Evolutionary conservation across 2,113 vertebrate genomes (phyloP).

Genomic region (Onychostruthus taczanowskii): DNA sequence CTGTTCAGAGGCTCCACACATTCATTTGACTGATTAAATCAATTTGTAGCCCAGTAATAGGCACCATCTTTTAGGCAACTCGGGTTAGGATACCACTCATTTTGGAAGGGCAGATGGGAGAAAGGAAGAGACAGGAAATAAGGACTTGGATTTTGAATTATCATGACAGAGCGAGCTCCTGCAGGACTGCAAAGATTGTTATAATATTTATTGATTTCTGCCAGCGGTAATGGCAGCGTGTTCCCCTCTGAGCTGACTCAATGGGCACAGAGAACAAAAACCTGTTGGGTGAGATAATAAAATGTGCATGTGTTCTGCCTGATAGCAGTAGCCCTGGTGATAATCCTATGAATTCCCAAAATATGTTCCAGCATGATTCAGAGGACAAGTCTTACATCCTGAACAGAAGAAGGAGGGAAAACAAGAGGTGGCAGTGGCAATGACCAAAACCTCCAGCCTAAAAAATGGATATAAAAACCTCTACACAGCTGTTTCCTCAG

Average conservation of each 20-base stretch:
- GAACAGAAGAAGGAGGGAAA: neutral
- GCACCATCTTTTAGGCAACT: neutral
- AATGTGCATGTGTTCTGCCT: constrained; percentile 58
- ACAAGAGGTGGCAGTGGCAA: neutral
- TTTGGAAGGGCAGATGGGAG: neutral
- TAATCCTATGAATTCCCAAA: constrained; percentile 66
- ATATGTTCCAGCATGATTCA: constrained; percentile 38
- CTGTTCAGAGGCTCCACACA: neutral
- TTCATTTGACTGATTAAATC: neutral
- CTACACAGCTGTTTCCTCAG: neutral
- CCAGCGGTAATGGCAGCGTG: constrained; percentile 16
- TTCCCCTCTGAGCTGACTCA: constrained; percentile 21
- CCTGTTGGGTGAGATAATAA: constrained; percentile 64
- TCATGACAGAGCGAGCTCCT: neutral
- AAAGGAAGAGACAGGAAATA: neutral
- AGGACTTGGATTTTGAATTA: neutral
- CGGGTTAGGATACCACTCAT: neutral
- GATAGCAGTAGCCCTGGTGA: constrained; percentile 65
- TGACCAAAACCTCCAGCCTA: neutral
- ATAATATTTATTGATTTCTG: constrained; percentile 25
- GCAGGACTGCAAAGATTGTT: neutral
- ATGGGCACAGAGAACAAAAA: constrained; percentile 57
- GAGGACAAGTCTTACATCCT: constrained; percentile 16
- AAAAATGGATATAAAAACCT: neutral
- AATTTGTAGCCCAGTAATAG: neutral